Evolutionary conservation across 2,888 invertebrate genomes (phyloP), one percentile per base, ranked within the genome.

Genomic region (Mythimna ferrago): DNA sequence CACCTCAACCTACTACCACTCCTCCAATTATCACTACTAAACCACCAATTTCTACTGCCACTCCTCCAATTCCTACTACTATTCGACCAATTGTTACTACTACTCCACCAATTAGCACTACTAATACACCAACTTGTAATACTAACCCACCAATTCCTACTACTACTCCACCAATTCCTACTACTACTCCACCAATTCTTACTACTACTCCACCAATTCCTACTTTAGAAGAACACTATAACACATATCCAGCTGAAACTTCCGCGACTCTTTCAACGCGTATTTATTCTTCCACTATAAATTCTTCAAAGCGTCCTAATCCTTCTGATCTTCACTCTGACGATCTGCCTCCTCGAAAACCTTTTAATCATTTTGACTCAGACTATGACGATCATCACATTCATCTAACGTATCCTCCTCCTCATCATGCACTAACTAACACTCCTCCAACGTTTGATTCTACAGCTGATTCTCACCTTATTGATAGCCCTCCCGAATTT

Each of bases 61-160:
- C 71, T 60, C 19, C 53, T 35, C 19, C 11, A 9, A 10, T 57
- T 14, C 7, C n/a, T n/a, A 51, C 71, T 73, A 26, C 38, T 35
- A 35, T 14, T 10, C 21, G 21, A 56, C 6, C 19, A 10, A 26
- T 26, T 14, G 6, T 57, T 14, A 57, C 62, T 62, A 41, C 62
- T 62, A 21, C 41, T 62, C 41, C 21, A 21, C 60, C 6, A 38
- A 11, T 11, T 54, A 4, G 7, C 7, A 57, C 21, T 44, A 62
- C 61, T 62, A 44, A 7, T 41, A 16, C 9, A 21, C 61, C 61
- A 21, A 61, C 9, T 73, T 4, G 16, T 65, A 19, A 21, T 9
- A 10, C 7, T 21, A n/a, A 26, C 26, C 21, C 9, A 21, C 61
- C 61, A 21, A 61, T 16, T 73, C 6, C 21, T 65, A 19, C 35